Conservation (phyloP, 2,888 invertebrate species). For the Onthophagus sagittarius region DNA sequence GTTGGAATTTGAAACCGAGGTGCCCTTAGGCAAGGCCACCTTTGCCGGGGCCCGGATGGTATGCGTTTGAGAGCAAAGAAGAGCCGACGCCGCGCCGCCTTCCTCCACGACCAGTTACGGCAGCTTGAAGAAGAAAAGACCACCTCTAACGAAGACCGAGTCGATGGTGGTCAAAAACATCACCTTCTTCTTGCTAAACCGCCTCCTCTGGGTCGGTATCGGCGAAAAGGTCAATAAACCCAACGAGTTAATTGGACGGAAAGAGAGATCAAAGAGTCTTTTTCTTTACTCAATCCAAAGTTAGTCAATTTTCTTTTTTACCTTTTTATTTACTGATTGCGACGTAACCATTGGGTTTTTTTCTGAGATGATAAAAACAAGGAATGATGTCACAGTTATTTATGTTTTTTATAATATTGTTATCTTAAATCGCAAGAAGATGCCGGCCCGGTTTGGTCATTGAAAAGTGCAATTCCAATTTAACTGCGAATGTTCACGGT, state of each 20-base stretch:
- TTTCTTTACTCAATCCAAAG: background rate
- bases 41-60: background rate
- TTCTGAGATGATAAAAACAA: too few relatives aligned
- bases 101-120: background rate
- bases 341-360: too few relatives aligned
- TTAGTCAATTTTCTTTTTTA: too few relatives aligned
- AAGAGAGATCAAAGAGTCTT: background rate
- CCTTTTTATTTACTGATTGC: too few relatives aligned
- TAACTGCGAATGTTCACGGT: background rate
- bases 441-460: background rate
- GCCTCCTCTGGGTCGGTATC: background rate
- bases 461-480: background rate
- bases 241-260: background rate
- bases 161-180: background rate
- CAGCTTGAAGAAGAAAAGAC: background rate
- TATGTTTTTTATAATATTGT: background rate
- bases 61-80: background rate
- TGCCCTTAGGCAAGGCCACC: background rate
- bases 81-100: background rate
- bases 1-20: background rate
- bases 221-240: background rate
- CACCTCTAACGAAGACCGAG: background rate
- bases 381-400: background rate
- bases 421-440: background rate
- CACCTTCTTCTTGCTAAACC: background rate